These are phyloP conservation scores for Camelus bactrianus DNA, from an alignment of 2,113 vertebrate genomes.

Conservation along the genomic window DNA sequence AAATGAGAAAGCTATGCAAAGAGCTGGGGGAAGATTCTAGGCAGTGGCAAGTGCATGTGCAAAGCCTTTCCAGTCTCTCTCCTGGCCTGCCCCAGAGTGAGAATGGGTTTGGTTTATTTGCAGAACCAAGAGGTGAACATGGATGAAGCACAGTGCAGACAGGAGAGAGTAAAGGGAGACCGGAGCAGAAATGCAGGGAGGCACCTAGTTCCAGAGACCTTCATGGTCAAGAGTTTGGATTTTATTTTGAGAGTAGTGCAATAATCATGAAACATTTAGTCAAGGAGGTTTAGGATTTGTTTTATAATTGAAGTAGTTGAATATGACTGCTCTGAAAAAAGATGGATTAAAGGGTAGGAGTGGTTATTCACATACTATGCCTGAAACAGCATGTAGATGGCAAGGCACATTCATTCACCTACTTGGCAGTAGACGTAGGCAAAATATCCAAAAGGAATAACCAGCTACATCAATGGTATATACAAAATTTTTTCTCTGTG, in stretches of 20 bases:
- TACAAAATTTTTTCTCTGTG: neutral
- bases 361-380: neutral
- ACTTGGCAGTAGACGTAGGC: neutral
- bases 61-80: neutral
- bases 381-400: neutral
- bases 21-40: neutral
- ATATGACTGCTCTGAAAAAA: neutral
- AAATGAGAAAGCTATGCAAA: neutral
- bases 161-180: neutral
- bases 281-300: neutral
- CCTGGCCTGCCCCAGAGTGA: too few species aligned
- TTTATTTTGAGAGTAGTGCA: neutral
- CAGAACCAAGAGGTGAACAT: neutral
- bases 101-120: neutral
- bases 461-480: accelerated
- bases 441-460: neutral
- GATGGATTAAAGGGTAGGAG: neutral
- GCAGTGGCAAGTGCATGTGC: neutral
- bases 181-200: neutral
- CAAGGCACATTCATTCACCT: neutral
- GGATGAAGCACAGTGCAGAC: neutral
- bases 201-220: neutral
- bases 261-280: neutral
- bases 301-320: neutral
- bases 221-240: neutral